Evolutionary conservation across 2,888 invertebrate genomes (phyloP).

Genomic region (Oscheius onirici): DNA sequence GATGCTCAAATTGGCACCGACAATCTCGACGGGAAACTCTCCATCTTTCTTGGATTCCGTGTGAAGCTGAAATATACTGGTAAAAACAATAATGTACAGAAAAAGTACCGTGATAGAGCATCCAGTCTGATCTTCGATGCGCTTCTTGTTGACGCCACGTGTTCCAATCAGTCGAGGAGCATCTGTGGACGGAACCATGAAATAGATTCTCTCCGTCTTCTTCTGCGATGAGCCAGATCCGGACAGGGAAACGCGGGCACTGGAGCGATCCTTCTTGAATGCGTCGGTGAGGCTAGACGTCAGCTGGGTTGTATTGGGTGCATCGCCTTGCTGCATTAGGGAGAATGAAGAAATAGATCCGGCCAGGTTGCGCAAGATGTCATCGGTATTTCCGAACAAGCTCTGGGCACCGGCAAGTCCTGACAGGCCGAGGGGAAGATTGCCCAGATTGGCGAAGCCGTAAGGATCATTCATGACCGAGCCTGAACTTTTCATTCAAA

Average conservation of each 20-base stretch:
- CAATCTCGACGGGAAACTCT: slow-evolving; percentile 42
- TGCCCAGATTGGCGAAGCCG: too few relatives aligned
- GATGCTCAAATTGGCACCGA: slow-evolving; percentile 21
- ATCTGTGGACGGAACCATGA: slow-evolving; percentile 39
- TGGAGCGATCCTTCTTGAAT: too few relatives aligned
- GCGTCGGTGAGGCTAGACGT: neutral
- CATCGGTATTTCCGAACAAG: neutral
- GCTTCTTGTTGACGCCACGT: slow-evolving; percentile 44
- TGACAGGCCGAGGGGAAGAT: too few relatives aligned
- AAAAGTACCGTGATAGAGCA: slow-evolving; percentile 38
- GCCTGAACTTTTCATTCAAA: too few relatives aligned
- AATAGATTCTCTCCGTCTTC: slow-evolving; percentile 27
- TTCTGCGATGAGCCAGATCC: neutral
- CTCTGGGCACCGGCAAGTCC: too few relatives aligned
- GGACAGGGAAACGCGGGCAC: neutral
- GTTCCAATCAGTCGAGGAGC: slow-evolving; percentile 50
- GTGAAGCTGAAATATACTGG: slow-evolving; percentile 29
- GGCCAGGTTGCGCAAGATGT: neutral
- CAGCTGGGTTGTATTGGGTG: neutral
- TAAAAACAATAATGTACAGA: neutral
- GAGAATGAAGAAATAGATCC: neutral
- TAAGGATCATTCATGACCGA: too few relatives aligned
- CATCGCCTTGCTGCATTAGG: neutral
- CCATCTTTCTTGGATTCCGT: slow-evolving; percentile 45
- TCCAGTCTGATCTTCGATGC: slow-evolving; percentile 41